A percentile compares a stretch with the other conserved stretches of the same genome.
phyloP scores from a whole-genome alignment of 2,888 invertebrate genomes.

The Diarsia mendica region DNA sequence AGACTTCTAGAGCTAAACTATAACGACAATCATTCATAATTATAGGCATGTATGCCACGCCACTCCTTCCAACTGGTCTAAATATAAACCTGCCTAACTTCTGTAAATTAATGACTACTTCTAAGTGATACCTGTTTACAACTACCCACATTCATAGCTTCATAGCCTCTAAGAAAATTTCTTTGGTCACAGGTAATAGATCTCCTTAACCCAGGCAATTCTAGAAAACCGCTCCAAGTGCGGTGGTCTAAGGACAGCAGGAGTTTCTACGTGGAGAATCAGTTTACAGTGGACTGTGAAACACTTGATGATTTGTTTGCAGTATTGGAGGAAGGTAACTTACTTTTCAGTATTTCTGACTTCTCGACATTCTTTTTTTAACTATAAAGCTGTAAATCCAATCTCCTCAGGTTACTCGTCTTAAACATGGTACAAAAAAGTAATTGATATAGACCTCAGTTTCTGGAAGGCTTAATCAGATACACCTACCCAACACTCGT shows the following conservation, averaged over 20 bases:
- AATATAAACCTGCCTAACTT: neutral
- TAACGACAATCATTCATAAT: too few species aligned
- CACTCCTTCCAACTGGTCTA: neutral
- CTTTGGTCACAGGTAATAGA: conserved; percentile 95
- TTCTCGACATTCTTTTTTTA: neutral
- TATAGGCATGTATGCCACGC: too few species aligned
- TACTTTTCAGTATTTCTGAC: neutral
- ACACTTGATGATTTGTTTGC: conserved; percentile 97
- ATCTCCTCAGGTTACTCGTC: neutral
- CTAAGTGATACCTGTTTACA: too few species aligned
- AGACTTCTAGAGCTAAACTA: too few species aligned
- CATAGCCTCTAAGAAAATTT: too few species aligned
- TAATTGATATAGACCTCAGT: too few species aligned
- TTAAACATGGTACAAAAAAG: neutral
- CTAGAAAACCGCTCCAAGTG: conserved; percentile 95
- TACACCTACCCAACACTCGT: neutral
- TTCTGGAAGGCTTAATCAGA: neutral
- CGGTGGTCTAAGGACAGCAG: conserved; percentile 98
- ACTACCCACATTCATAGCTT: too few species aligned
- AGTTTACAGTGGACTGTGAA: conserved; percentile 98
- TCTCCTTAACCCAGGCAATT: conserved; percentile 96
- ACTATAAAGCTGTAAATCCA: neutral
- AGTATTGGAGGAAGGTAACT: conserved; percentile 97
- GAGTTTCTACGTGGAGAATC: conserved; percentile 98
- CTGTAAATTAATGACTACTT: neutral